These are phyloP conservation scores for Plecotus auritus DNA, from an alignment of 2,113 vertebrate genomes.

Conservation along the genomic window DNA sequence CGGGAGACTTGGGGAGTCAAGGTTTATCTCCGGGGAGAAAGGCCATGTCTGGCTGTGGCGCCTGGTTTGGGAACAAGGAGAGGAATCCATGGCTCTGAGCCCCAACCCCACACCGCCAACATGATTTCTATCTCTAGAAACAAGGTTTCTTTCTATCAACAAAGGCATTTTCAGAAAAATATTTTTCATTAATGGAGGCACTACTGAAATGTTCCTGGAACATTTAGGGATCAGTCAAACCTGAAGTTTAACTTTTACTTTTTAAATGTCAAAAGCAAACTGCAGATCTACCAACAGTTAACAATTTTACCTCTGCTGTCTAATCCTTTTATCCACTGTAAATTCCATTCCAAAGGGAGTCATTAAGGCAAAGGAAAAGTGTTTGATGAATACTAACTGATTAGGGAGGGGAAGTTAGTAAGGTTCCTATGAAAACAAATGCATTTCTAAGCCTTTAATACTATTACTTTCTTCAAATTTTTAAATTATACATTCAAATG, in stretches of 20 bases:
- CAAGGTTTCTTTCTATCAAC: neutral
- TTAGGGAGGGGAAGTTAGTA: neutral
- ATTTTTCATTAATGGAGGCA: neutral
- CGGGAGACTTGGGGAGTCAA: neutral
- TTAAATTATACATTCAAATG: neutral
- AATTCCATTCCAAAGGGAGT: constrained; percentile 32
- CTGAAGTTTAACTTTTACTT: constrained; percentile 28
- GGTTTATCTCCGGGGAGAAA: neutral
- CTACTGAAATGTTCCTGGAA: neutral
- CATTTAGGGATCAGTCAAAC: neutral
- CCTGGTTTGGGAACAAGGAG: neutral
- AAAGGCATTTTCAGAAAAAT: constrained; percentile 32
- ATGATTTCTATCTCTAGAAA: neutral
- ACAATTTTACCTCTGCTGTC: neutral
- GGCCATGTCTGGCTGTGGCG: neutral
- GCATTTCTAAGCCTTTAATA: neutral
- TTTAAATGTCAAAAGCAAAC: constrained; percentile 38
- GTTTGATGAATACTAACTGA: neutral
- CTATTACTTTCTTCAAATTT: constrained; percentile 15
- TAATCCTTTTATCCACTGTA: neutral
- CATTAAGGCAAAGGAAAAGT: neutral
- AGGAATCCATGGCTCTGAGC: neutral
- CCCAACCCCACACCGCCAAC: neutral
- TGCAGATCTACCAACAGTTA: neutral
- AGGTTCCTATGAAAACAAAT: neutral